A percentile compares a stretch with the other conserved stretches of the same genome.
Conservation (phyloP, 2,113 vertebrate genomes). For the Gobius niger region DNA sequence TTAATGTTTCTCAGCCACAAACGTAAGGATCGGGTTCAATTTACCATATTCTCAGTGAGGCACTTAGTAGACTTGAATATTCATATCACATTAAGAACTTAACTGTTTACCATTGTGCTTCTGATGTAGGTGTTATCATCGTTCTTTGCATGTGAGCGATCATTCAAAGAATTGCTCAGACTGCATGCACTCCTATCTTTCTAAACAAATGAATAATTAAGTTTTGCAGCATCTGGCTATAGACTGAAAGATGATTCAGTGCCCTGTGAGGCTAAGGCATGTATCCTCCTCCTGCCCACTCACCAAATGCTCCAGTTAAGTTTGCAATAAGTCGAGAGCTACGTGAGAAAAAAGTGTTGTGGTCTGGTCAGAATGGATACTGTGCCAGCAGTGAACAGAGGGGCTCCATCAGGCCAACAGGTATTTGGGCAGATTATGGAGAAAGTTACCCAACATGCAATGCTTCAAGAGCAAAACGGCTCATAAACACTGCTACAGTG, state of each 20-base stretch:
- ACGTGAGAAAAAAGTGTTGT: slow-evolving; percentile 14
- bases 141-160: too few species aligned
- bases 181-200: too few species aligned
- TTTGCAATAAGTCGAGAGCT: not conserved
- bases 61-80: not conserved
- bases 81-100: not conserved
- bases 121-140: too few species aligned
- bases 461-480: too few species aligned
- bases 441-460: too few species aligned
- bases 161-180: too few species aligned
- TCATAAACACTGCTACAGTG: too few species aligned
- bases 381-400: slow-evolving; percentile 7
- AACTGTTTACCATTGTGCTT: too few species aligned
- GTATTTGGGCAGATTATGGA: too few species aligned
- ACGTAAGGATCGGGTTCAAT: not conserved
- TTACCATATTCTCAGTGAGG: not conserved
- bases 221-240: not conserved
- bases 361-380: slow-evolving; percentile 21
- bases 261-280: not conserved
- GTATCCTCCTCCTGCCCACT: not conserved
- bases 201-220: not conserved
- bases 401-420: not conserved
- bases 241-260: not conserved
- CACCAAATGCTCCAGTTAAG: slow-evolving; percentile 1
- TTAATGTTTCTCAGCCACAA: not conserved